Conservation (phyloP, 2,888 invertebrate genomes). For the Agrotis puta region DNA sequence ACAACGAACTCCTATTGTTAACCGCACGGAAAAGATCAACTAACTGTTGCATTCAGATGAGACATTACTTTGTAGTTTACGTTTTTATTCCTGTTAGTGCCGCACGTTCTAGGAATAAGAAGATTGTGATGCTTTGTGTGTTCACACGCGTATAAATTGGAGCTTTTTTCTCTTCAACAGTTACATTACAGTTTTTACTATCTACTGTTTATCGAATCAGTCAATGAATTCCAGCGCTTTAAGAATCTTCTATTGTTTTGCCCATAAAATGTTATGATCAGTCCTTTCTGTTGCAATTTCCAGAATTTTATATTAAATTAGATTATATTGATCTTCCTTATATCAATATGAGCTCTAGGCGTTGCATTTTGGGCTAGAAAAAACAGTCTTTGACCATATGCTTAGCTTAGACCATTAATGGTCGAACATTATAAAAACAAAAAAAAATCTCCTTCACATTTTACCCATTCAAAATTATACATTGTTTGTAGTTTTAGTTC, state of each 20-base stretch:
- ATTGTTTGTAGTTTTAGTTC: no score
- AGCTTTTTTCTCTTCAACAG: not conserved
- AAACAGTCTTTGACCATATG: no score
- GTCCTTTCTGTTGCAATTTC: not conserved
- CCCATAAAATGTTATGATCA: not conserved
- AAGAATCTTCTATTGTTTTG: not conserved
- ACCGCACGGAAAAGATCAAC: conserved; percentile 62
- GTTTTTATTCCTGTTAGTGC: conserved; percentile 9
- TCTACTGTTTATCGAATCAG: no score
- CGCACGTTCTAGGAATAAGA: not conserved
- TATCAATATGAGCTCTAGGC: not conserved
- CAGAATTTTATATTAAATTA: not conserved
- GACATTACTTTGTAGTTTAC: conserved; percentile 13
- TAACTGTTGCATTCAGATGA: conserved; percentile 45
- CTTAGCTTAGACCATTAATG: no score
- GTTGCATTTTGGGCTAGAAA: no score
- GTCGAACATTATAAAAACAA: no score
- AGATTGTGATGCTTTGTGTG: not conserved
- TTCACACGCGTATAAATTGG: conserved; percentile 1
- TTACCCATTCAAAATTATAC: no score
- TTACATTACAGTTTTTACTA: not conserved
- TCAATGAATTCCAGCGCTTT: not conserved
- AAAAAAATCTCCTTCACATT: no score
- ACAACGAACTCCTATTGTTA: conserved; percentile 63
- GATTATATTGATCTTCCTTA: not conserved